Evolutionary conservation across 2,797 vertebrate species (phyloP), one percentile per base, ranked within the genome.

Genomic region (Epinephelus malabaricus): DNA sequence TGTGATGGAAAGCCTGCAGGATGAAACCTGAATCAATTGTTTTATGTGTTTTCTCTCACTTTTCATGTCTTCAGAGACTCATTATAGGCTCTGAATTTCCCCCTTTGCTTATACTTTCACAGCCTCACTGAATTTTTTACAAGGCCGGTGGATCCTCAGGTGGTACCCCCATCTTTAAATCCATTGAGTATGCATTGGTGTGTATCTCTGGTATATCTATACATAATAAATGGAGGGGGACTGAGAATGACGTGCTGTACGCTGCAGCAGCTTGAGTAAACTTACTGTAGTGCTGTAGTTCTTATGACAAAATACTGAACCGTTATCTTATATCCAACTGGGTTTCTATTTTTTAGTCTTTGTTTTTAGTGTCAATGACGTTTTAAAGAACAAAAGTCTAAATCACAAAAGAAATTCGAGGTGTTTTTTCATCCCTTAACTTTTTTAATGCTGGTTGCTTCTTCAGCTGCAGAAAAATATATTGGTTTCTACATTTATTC

Each of bases 41-140:
- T 89, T 82, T 60, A 79, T 72, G n/a, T 86, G 73, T 86, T 89
- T 86, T 86, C 70, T 59, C 76, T 67, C 73, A 78, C 63, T 78
- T 88, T 73, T 86, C 77, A 83, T 81, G 73, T 88, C 86, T 87
- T 77, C 60, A n/a, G 85, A 89, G 86, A 77, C 84, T 93, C 89
- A 89, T 92, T 93, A 87, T 53, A 38, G 55, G 21, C 74, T 73
- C 68, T 64, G 84, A 76, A 81, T 82, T 80, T 69, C 50, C 40
- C 34, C 81, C 73, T 83, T 82, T 78, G 69, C 83, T 72, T 78
- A 63, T 58, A 83, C 69, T 76, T 83, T 84, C 69, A 63, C 55
- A 60, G 70, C 25, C 76, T 65, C 38, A 19, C 23, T 89, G 73
- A 84, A 85, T 93, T 74, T 92, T 92, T 91, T 56, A 92, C 75